These are phyloP conservation scores for Wiebesia pumilae DNA, from an alignment of 1,140 invertebrate genomes.

Conservation along the genomic window DNA sequence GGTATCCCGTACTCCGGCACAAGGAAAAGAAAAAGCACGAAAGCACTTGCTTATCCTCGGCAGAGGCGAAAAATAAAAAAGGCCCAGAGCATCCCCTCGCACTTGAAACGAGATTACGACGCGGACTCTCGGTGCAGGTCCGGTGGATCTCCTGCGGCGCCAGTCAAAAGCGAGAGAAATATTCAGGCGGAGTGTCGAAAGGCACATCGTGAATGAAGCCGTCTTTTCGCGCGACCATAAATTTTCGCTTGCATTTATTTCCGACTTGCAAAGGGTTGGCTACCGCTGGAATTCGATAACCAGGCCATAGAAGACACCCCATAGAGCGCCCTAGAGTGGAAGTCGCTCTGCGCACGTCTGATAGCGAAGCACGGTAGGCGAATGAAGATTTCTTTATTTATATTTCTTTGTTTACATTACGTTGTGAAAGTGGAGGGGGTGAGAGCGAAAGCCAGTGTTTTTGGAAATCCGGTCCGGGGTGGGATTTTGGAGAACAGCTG, in stretches of 20 bases:
- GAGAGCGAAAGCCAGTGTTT: not conserved
- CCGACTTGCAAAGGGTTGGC: conserved; percentile 3
- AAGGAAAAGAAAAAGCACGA: conserved; percentile 16
- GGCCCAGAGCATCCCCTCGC: not conserved
- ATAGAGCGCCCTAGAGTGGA: not conserved
- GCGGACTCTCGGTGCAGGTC: no score
- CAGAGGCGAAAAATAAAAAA: not conserved
- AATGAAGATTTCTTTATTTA: not conserved
- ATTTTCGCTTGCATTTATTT: no score
- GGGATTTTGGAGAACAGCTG: not conserved
- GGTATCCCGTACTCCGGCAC: no score
- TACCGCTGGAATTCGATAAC: not conserved
- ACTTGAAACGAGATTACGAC: no score
- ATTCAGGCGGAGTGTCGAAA: not conserved
- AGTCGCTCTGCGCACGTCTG: not conserved
- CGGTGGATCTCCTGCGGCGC: conserved; percentile 1
- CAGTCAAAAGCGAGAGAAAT: not conserved
- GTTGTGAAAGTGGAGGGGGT: not conserved
- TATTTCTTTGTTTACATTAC: no score
- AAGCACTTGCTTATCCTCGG: conserved; percentile 31
- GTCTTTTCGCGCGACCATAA: conserved; percentile 20
- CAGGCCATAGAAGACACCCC: not conserved
- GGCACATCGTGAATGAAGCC: not conserved
- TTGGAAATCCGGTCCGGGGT: not conserved
- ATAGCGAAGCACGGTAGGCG: not conserved